A percentile compares a stretch with the other conserved stretches of the same genome.
Conservation (phyloP, 2,888 invertebrate species). For the Caenorhabditis sp. region DNA sequence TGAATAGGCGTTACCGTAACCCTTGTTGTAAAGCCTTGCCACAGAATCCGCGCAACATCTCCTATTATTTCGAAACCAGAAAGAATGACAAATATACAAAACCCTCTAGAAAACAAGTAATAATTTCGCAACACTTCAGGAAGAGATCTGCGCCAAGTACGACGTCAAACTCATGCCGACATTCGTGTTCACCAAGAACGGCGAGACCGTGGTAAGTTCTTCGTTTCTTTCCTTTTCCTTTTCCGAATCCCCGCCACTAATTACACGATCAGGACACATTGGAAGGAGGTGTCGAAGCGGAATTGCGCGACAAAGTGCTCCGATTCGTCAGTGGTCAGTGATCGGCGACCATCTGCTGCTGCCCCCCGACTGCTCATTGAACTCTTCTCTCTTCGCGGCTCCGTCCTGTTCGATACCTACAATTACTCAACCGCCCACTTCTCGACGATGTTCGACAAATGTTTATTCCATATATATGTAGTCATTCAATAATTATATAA, state of each 20-base stretch:
- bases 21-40: no score
- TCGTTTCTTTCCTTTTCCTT: conserved; percentile 2
- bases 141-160: conserved; percentile 75
- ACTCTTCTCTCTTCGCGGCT: conserved; percentile 37
- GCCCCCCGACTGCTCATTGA: conserved; percentile 40
- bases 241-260: no score
- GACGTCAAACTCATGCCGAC: conserved; percentile 82
- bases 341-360: conserved; percentile 47
- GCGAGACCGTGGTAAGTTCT: conserved; percentile 72
- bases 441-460: conserved; percentile 48
- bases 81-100: no score
- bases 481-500: conserved; percentile 49
- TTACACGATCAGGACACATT: conserved; percentile 69
- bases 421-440: conserved; percentile 36
- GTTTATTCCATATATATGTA: no score
- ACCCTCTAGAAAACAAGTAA: no score
- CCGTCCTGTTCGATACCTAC: no score
- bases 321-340: conserved; percentile 51
- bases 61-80: no score
- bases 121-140: conserved; percentile 64
- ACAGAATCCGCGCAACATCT: no score
- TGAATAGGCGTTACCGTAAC: no score
- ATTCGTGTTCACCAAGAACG: conserved; percentile 80
- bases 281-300: conserved; percentile 78
- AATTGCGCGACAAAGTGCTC: conserved; percentile 63